Conservation (phyloP, 2,797 vertebrate genomes). For the Orestias chungarensis region DNA sequence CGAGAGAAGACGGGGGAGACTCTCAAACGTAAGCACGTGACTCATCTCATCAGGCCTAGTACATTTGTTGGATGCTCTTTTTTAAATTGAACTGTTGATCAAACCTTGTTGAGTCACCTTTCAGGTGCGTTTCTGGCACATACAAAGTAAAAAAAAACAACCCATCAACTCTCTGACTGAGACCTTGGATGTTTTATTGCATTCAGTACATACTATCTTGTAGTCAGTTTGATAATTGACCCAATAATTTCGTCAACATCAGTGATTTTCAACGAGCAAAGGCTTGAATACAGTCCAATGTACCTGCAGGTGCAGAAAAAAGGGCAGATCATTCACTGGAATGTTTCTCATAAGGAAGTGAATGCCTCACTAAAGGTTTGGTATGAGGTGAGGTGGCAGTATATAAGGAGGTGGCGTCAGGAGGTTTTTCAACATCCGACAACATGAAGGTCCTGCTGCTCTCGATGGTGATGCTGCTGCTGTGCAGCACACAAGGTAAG, state of each 20-base stretch:
- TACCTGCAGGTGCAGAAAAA: not conserved
- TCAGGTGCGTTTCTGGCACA: too few relatives aligned
- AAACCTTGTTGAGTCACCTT: not conserved
- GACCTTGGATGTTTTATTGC: not conserved
- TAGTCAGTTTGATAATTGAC: not conserved
- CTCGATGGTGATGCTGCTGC: conserved; percentile 51
- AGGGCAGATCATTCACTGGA: conserved; percentile 13
- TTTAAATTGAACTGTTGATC: not conserved
- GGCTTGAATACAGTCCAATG: not conserved
- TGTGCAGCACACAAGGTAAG: conserved; percentile 71
- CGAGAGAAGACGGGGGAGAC: too few relatives aligned
- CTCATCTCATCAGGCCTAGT: not conserved
- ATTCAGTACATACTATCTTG: not conserved
- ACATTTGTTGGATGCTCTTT: not conserved
- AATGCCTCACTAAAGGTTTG: not conserved
- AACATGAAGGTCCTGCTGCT: conserved; percentile 74
- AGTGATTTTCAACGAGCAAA: not conserved
- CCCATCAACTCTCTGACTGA: not conserved
- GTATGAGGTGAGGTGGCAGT: conserved; percentile 10
- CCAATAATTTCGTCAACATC: not conserved
- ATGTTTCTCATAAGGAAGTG: conserved; percentile 32
- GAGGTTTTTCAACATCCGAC: conserved; percentile 19
- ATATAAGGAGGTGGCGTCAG: conserved; percentile 35
- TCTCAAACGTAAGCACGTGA: not conserved
- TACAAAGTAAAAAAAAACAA: not conserved